Conservation (phyloP, 2,888 invertebrate genomes). For the Ophioninae sp. region DNA sequence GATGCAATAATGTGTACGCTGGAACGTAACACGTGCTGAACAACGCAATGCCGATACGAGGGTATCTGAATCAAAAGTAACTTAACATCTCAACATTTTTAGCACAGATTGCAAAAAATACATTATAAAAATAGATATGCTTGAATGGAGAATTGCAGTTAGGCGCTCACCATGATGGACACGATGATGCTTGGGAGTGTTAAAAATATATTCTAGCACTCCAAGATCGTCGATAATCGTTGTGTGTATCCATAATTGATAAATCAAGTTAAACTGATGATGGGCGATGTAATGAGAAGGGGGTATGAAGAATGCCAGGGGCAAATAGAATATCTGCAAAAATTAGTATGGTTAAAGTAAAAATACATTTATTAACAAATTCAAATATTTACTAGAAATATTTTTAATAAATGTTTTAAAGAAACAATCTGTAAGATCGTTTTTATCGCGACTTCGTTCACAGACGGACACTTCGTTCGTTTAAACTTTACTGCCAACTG, state of each 20-base stretch:
- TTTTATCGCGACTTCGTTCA: neutral
- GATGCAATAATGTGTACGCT: no score
- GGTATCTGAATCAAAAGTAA: no score
- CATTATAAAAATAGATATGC: no score
- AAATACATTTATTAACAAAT: no score
- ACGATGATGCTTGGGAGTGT: conserved; percentile 95
- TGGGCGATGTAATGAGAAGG: conserved; percentile 92
- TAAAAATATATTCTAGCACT: conserved; percentile 92
- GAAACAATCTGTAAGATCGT: neutral
- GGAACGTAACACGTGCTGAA: no score
- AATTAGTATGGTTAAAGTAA: neutral
- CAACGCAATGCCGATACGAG: no score
- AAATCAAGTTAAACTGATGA: conserved; percentile 93
- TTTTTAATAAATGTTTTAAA: neutral
- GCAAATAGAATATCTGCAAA: conserved; percentile 87
- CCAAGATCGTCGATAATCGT: conserved; percentile 90
- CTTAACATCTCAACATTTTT: no score
- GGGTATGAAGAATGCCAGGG: conserved; percentile 89
- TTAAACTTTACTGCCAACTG: no score
- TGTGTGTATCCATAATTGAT: conserved; percentile 97
- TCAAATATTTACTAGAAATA: no score
- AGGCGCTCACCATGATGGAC: conserved; percentile 88
- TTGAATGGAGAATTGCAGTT: conserved; percentile 12
- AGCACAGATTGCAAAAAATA: no score
- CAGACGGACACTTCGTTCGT: no score